Evolutionary conservation across 2,797 vertebrate genomes (phyloP), one percentile per base, ranked within the genome.

Genomic region (Danio jaintianensis): DNA sequence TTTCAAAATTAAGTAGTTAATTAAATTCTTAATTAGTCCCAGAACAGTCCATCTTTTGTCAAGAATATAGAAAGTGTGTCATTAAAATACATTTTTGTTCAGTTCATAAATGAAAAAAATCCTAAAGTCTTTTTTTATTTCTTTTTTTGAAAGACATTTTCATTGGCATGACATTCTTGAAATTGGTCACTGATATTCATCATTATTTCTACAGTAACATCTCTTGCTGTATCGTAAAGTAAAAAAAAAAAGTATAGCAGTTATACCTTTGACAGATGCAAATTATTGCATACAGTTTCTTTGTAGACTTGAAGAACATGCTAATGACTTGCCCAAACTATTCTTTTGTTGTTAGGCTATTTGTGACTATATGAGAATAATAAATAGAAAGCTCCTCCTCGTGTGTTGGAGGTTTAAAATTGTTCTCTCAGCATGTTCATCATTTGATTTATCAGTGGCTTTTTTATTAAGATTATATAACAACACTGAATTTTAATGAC

Each of bases 401-500:
- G 22, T 66, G 11, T 45, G 8, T 56, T 56, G 63, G 22, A 58
- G 4, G 20, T 69, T 29, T 78, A 48, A 22, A 68, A 48, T 8
- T 0, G 22, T 40, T 58, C 11, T 36, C 3, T 36, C 12, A 13
- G 53, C 3, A 6, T 16, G 13, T 7, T 10, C 45, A 9, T 74
- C 9, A 59, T 47, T 45, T 77, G 43, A 36, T 58, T 20, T 58
- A 50, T 59, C 29, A 20, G 12, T 50, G 12, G 7, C 12, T 78
- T 22, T 78, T 58, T 59, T 22, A 68, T 9, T 48, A 13, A 69
- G 5, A 69, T 59, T 58, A 59, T 78, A 48, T 59, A 36, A 50
- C 52, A 15, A 53, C 22, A 20, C 38, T 63, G 42, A 59, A 42
- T 40, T 78, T 78, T 59, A 59, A 50, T 59, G 0, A 58, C 69